Evolutionary conservation across 2,797 vertebrate genomes (phyloP).

Genomic region (Adrianichthys oophorus): DNA sequence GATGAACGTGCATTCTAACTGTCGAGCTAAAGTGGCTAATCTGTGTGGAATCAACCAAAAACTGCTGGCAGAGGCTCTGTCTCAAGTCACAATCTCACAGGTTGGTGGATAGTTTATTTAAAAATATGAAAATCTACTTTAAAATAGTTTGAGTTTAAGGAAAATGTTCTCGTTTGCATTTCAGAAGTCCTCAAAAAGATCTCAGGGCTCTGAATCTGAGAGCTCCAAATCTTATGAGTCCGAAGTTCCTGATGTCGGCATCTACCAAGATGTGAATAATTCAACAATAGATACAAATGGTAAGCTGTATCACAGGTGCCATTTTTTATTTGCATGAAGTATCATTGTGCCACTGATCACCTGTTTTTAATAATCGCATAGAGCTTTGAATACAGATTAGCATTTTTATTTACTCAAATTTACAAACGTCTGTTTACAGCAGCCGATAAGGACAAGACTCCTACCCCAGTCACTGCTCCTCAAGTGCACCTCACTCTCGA

Average conservation of each 20-base stretch:
- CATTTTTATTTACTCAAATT: constrained; percentile 29
- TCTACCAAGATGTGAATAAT: constrained; percentile 87
- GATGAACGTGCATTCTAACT: constrained; percentile 94
- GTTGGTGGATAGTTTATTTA: constrained; percentile 63
- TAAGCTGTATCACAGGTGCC: constrained; percentile 42
- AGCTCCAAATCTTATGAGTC: constrained; percentile 73
- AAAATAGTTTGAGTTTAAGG: too few species aligned
- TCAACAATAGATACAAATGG: constrained; percentile 57
- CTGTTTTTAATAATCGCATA: background rate
- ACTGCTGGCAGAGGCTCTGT: constrained; percentile 91
- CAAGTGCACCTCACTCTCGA: constrained; percentile 76
- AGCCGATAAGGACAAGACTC: constrained; percentile 65
- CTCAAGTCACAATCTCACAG: constrained; percentile 81
- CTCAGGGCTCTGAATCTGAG: too few species aligned
- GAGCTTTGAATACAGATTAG: constrained; percentile 27
- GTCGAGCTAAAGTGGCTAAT: constrained; percentile 93
- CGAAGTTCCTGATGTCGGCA: constrained; percentile 74
- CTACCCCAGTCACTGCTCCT: constrained; percentile 24
- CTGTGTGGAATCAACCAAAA: constrained; percentile 99
- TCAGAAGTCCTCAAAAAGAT: constrained; percentile 79
- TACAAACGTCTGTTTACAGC: constrained; percentile 66
- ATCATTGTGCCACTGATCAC: background rate
- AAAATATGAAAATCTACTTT: too few species aligned
- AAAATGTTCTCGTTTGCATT: constrained; percentile 13
- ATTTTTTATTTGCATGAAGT: background rate